These are phyloP conservation scores for Emydocephalus ijimae DNA, from an alignment of 2,113 vertebrate species.

Conservation along the genomic window DNA sequence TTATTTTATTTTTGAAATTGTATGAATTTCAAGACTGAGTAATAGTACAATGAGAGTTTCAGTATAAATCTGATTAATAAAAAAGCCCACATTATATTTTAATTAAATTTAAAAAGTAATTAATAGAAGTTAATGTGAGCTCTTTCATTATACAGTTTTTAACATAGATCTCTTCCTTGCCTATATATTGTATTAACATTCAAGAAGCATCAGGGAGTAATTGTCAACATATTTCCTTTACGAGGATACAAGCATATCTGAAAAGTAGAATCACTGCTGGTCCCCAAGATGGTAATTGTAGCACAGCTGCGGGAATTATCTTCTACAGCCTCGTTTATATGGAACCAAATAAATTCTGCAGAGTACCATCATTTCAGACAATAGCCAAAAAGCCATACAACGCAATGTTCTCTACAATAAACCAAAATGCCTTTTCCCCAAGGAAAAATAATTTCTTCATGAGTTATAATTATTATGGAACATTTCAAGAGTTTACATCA, in stretches of 20 bases:
- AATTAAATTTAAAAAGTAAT: background rate
- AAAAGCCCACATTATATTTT: background rate
- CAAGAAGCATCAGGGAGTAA: background rate
- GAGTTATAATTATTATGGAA: background rate
- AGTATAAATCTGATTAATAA: background rate
- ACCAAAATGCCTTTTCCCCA: background rate
- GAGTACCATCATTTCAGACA: background rate
- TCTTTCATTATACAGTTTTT: background rate
- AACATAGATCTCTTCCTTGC: background rate
- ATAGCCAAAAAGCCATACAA: background rate
- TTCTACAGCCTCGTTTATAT: background rate
- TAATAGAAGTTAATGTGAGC: background rate
- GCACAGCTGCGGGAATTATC: background rate
- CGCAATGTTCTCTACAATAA: background rate
- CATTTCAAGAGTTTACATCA: background rate
- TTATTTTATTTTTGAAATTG: no score
- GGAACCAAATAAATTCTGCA: background rate
- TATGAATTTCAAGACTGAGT: background rate
- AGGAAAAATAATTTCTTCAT: background rate
- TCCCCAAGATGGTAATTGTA: background rate
- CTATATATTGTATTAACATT: background rate
- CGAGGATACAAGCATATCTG: background rate
- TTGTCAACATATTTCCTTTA: background rate
- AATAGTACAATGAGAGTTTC: background rate
- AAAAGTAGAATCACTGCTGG: background rate